Evolutionary conservation across 2,797 vertebrate genomes (phyloP).

Genomic region (Todus mexicanus): DNA sequence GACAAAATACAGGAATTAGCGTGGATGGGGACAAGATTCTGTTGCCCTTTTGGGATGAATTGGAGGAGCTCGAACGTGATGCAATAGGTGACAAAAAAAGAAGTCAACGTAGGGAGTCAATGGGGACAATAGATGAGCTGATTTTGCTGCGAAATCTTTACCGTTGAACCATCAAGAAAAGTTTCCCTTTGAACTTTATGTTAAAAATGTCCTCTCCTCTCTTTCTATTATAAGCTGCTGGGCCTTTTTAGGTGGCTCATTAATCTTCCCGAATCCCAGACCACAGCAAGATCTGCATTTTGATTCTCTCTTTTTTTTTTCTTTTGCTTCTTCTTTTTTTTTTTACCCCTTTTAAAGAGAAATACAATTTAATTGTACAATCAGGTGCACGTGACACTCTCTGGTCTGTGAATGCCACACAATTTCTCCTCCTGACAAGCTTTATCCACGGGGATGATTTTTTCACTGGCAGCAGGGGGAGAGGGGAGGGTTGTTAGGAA

Average conservation of each 20-base stretch:
- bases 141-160: slow-evolving; percentile 35
- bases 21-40: not conserved
- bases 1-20: not conserved
- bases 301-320: not conserved
- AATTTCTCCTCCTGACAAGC: slow-evolving; percentile 13
- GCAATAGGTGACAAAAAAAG: slow-evolving; percentile 32
- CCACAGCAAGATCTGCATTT: slow-evolving; percentile 59
- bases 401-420: not conserved
- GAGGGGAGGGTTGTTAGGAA: slow-evolving; percentile 33
- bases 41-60: not conserved
- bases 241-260: slow-evolving; percentile 47
- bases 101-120: not conserved
- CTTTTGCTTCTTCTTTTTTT: not conserved
- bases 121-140: slow-evolving; percentile 40
- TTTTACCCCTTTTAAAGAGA: slow-evolving; percentile 7
- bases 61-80: not conserved
- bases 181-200: slow-evolving; percentile 55
- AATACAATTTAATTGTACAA: slow-evolving; percentile 45
- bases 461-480: slow-evolving; percentile 26
- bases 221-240: slow-evolving; percentile 25
- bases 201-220: slow-evolving; percentile 43
- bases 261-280: slow-evolving; percentile 30
- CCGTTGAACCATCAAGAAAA: slow-evolving; percentile 37
- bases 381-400: slow-evolving; percentile 7
- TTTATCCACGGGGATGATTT: slow-evolving; percentile 38